Percentiles rank a stretch among this genome's conserved stretches.
These are phyloP conservation scores for Eudiplozoon nipponicum DNA, from an alignment of 2,888 invertebrate species.

Conservation along the genomic window DNA sequence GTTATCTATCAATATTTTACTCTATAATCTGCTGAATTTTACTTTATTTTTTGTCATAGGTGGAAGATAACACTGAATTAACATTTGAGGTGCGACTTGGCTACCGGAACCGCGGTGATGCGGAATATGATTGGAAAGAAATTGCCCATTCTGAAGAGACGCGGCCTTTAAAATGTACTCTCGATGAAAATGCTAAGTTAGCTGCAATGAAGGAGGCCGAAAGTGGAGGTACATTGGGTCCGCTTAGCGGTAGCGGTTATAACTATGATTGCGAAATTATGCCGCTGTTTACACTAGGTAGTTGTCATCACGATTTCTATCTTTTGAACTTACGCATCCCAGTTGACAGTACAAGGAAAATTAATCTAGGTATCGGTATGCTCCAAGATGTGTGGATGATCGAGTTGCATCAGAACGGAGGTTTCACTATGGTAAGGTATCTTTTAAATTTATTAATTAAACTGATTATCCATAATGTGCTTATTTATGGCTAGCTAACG, in stretches of 20 bases:
- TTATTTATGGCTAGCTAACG: too few relatives aligned
- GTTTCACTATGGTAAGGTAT: constrained; percentile 83
- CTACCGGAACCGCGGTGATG: constrained; percentile 45
- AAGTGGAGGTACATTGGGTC: too few relatives aligned
- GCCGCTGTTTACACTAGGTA: constrained; percentile 80
- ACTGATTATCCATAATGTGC: too few relatives aligned
- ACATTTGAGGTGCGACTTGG: constrained; percentile 32
- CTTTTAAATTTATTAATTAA: too few relatives aligned
- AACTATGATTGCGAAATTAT: constrained; percentile 58
- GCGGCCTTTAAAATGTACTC: constrained; percentile 44
- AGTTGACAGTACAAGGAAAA: constrained; percentile 18
- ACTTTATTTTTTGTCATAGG: too few relatives aligned
- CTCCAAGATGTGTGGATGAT: constrained; percentile 46
- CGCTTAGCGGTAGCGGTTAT: constrained; percentile 30
- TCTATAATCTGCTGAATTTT: too few relatives aligned
- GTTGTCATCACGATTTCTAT: constrained; percentile 68
- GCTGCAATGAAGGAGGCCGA: too few relatives aligned
- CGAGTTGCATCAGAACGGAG: constrained; percentile 82
- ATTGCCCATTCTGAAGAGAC: constrained; percentile 50
- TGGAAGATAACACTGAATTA: constrained; percentile 9
- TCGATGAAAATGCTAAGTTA: constrained; percentile 8
- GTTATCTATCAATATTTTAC: too few relatives aligned
- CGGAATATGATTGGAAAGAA: constrained; percentile 51
- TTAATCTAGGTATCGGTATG: constrained; percentile 47
- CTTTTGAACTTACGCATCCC: constrained; percentile 53